Evolutionary conservation across 2,113 vertebrate species (phyloP).

Genomic region (Coptodon bakossiorum): DNA sequence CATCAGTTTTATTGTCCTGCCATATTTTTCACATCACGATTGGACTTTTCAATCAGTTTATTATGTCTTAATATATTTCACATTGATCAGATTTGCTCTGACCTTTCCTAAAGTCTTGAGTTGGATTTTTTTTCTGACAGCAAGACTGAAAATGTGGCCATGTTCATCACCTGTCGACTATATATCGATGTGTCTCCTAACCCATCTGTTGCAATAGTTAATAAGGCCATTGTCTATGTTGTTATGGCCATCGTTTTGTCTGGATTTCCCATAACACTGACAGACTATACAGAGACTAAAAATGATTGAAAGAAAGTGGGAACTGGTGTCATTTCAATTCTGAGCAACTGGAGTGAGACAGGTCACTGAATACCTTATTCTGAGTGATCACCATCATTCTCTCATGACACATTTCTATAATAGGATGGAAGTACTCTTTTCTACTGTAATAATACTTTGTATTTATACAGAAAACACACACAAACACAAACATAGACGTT

Average conservation of each 20-base stretch:
- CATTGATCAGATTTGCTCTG: not conserved
- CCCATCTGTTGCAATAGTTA: not conserved
- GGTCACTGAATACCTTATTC: not conserved
- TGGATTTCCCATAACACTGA: not conserved
- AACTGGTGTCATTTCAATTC: too few species aligned
- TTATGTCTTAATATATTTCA: not conserved
- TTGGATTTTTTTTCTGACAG: not conserved
- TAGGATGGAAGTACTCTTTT: not conserved
- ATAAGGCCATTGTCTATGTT: not conserved
- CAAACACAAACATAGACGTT: too few species aligned
- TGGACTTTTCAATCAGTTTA: not conserved
- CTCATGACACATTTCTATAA: not conserved
- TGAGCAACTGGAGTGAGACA: too few species aligned
- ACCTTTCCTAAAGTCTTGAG: not conserved
- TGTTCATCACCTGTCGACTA: not conserved
- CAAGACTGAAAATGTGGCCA: not conserved
- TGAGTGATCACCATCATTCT: not conserved
- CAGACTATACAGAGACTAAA: too few species aligned
- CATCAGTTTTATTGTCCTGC: not conserved
- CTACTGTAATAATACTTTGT: not conserved
- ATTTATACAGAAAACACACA: too few species aligned
- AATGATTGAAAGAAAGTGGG: too few species aligned
- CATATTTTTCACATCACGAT: not conserved
- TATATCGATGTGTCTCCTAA: not conserved
- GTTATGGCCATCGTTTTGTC: not conserved